Evolutionary conservation across 2,888 invertebrate genomes (phyloP).

Genomic region (Chymomyza amoena): DNA sequence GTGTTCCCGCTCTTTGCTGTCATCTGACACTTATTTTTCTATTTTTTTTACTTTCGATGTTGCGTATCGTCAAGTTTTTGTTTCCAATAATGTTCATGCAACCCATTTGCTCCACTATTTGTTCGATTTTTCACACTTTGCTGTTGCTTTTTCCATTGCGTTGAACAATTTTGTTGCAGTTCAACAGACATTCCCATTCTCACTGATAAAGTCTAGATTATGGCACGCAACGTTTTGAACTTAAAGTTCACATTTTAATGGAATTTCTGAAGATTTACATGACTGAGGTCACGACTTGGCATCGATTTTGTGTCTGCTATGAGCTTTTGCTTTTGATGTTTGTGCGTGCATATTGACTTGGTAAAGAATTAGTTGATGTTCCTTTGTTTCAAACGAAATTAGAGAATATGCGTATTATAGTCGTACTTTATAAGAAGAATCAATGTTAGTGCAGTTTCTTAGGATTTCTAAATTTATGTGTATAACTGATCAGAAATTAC

Average conservation of each 20-base stretch:
- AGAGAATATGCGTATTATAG: no score
- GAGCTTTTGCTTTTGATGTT: background rate
- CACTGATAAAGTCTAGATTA: slow-evolving; percentile 62
- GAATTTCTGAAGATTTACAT: slow-evolving; percentile 69
- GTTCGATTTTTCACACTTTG: slow-evolving; percentile 10
- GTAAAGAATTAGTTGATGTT: background rate
- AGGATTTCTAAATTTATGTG: no score
- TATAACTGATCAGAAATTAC: no score
- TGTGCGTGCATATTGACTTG: background rate
- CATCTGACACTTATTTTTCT: slow-evolving; percentile 56
- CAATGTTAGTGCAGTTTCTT: background rate
- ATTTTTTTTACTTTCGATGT: slow-evolving; percentile 56
- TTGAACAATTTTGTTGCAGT: slow-evolving; percentile 49
- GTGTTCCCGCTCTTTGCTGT: slow-evolving; percentile 13
- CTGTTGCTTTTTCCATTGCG: slow-evolving; percentile 11
- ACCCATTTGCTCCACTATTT: slow-evolving; percentile 14
- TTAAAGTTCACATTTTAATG: slow-evolving; percentile 71
- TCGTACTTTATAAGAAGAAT: background rate
- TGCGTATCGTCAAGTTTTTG: slow-evolving; percentile 49
- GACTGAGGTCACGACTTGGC: slow-evolving; percentile 57
- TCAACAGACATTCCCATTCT: slow-evolving; percentile 41
- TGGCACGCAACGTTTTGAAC: slow-evolving; percentile 71
- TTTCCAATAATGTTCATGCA: background rate
- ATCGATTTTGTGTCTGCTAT: slow-evolving; percentile 37
- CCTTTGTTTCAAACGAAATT: no score